These are phyloP conservation scores for Jordanella pulchra DNA, from an alignment of 2,797 vertebrate species.

Conservation along the genomic window DNA sequence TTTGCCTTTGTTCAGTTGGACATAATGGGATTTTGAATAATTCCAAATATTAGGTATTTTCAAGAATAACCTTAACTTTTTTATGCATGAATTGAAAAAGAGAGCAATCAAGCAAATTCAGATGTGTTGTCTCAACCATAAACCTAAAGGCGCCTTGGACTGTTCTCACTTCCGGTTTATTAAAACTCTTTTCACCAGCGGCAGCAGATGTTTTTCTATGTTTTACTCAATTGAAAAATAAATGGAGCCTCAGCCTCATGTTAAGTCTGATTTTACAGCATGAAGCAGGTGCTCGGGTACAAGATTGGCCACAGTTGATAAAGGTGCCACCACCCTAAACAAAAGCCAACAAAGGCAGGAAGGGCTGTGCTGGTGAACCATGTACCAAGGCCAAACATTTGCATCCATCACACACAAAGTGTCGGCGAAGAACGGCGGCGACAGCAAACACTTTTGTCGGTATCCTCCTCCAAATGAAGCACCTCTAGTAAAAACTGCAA, in stretches of 20 bases:
- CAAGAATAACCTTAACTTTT: neutral
- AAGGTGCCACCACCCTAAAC: slow-evolving; percentile 59
- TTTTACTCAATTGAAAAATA: slow-evolving; percentile 58
- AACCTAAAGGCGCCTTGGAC: slow-evolving; percentile 57
- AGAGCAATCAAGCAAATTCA: slow-evolving; percentile 49
- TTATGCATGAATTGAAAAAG: slow-evolving; percentile 25
- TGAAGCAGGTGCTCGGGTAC: slow-evolving; percentile 39
- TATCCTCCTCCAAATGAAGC: slow-evolving; percentile 43
- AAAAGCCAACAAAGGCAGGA: slow-evolving; percentile 79
- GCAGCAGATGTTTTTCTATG: slow-evolving; percentile 4
- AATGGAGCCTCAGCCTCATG: slow-evolving; percentile 26
- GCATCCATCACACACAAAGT: slow-evolving; percentile 38
- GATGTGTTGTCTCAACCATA: slow-evolving; percentile 53
- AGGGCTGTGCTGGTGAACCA: slow-evolving; percentile 64
- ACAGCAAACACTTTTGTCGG: slow-evolving; percentile 51
- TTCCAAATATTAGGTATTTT: slow-evolving; percentile 15
- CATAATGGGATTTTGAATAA: slow-evolving; percentile 7
- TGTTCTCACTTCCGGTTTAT: slow-evolving; percentile 51
- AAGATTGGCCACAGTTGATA: slow-evolving; percentile 41
- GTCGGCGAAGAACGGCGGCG: slow-evolving; percentile 31
- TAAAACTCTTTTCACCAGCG: slow-evolving; percentile 43
- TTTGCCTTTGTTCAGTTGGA: slow-evolving; percentile 29
- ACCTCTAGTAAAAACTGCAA: slow-evolving; percentile 37
- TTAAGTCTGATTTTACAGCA: slow-evolving; percentile 41
- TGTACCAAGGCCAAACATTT: slow-evolving; percentile 31